Evolutionary conservation across 2,888 invertebrate species (phyloP).

Genomic region (Diaperis boleti): DNA sequence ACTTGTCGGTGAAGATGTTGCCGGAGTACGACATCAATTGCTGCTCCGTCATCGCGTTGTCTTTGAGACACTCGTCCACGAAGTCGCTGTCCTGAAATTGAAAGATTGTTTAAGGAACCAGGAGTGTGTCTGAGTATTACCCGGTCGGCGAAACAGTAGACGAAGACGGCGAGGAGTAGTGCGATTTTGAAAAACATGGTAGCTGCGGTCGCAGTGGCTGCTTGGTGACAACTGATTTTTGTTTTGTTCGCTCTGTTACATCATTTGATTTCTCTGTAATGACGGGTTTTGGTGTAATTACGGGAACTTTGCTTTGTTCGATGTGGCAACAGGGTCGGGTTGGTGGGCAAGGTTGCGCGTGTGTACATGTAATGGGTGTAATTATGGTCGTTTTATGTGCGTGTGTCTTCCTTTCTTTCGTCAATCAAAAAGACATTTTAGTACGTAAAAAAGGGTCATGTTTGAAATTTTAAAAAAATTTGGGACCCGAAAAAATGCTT

Average conservation of each 20-base stretch:
- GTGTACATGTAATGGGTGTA: neutral
- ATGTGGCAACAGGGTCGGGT: neutral
- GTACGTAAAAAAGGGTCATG: too few relatives aligned
- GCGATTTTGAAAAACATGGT: neutral
- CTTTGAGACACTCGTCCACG: neutral
- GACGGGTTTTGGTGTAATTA: neutral
- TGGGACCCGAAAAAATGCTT: too few relatives aligned
- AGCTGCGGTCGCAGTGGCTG: neutral
- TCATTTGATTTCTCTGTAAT: too few relatives aligned
- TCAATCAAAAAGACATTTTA: too few relatives aligned
- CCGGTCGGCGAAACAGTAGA: neutral
- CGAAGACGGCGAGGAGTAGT: neutral
- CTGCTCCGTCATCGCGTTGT: constrained; percentile 1
- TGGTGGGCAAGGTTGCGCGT: neutral
- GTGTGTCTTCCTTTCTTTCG: too few relatives aligned
- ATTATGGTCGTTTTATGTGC: too few relatives aligned
- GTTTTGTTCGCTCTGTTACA: neutral
- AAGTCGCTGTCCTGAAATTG: neutral
- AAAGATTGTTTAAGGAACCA: neutral
- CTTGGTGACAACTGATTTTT: neutral
- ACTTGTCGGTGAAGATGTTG: neutral
- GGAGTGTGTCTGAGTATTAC: neutral
- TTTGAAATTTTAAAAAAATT: too few relatives aligned
- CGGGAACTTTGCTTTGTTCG: neutral
- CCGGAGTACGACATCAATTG: neutral